These are phyloP conservation scores for Ochropacha duplaris DNA, from an alignment of 2,888 invertebrate genomes.

Conservation along the genomic window DNA sequence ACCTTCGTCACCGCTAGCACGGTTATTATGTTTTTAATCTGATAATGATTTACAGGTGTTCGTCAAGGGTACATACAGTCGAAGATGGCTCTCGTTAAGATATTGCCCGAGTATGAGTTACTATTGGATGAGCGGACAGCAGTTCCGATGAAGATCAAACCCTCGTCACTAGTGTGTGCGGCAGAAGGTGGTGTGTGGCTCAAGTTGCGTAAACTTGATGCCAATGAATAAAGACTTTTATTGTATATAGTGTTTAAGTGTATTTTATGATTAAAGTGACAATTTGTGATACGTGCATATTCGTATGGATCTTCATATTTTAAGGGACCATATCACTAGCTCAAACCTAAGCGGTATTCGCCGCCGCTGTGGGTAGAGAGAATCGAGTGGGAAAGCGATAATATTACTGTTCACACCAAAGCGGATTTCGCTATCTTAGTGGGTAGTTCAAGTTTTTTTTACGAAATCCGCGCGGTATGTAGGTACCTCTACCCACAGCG, in stretches of 20 bases:
- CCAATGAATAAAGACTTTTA: constrained; percentile 6
- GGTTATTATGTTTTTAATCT: constrained; percentile 4
- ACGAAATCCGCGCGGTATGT: too few relatives aligned
- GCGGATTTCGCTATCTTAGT: too few relatives aligned
- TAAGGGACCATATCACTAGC: too few relatives aligned
- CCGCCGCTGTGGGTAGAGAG: too few relatives aligned
- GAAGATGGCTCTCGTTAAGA: constrained; percentile 68
- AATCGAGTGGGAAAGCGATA: too few relatives aligned
- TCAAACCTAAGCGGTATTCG: too few relatives aligned
- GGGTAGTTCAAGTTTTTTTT: too few relatives aligned
- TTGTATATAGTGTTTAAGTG: not conserved
- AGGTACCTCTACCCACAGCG: too few relatives aligned
- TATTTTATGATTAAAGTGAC: not conserved
- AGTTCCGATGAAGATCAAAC: constrained; percentile 62
- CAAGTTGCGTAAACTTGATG: constrained; percentile 48
- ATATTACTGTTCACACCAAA: too few relatives aligned
- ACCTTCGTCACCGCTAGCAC: too few relatives aligned
- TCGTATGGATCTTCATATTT: too few relatives aligned
- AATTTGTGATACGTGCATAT: not conserved
- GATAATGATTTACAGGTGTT: constrained; percentile 51
- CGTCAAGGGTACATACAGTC: constrained; percentile 77
- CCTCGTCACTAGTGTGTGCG: constrained; percentile 58
- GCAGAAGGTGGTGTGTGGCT: constrained; percentile 70
- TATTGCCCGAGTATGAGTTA: constrained; percentile 63
- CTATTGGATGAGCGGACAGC: constrained; percentile 56